These are phyloP conservation scores for Drosophila pandora DNA, from an alignment of 1,140 invertebrate species.

Conservation along the genomic window DNA sequence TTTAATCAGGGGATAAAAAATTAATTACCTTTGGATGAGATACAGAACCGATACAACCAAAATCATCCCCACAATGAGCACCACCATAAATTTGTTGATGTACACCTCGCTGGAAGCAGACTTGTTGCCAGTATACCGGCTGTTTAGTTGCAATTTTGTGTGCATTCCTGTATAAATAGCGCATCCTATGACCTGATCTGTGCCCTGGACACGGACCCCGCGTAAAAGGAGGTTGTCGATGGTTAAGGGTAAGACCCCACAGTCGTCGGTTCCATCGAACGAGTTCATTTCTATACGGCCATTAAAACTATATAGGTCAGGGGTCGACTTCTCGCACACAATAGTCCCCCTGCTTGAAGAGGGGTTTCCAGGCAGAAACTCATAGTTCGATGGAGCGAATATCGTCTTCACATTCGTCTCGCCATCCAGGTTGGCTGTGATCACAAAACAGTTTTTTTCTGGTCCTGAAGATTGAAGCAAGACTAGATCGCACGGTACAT, in stretches of 20 bases:
- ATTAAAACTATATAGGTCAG: slow-evolving; percentile 91
- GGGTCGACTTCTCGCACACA: slow-evolving; percentile 87
- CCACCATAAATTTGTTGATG: slow-evolving; percentile 89
- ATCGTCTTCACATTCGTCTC: slow-evolving; percentile 99
- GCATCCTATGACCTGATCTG: slow-evolving; percentile 90
- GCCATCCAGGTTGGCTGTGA: slow-evolving; percentile 99
- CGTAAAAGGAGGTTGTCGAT: slow-evolving; percentile 91
- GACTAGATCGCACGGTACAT: slow-evolving; percentile 92
- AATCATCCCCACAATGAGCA: slow-evolving; percentile 39
- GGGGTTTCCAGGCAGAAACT: slow-evolving; percentile 37
- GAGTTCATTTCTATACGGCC: slow-evolving; percentile 86
- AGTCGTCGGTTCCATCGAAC: slow-evolving; percentile 24
- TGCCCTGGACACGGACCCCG: slow-evolving; percentile 91
- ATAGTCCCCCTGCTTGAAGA: slow-evolving; percentile 85
- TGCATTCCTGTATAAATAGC: slow-evolving; percentile 92
- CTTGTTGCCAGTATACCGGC: slow-evolving; percentile 90
- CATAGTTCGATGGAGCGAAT: slow-evolving; percentile 84
- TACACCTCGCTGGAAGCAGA: slow-evolving; percentile 92
- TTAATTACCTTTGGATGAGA: slow-evolving; percentile 27
- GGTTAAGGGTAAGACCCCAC: slow-evolving; percentile 83
- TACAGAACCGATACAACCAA: slow-evolving; percentile 35
- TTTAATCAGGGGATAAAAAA: too few relatives aligned
- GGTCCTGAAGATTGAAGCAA: slow-evolving; percentile 92
- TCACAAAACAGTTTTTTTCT: slow-evolving; percentile 97
- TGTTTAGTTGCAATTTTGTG: slow-evolving; percentile 93